Evolutionary conservation across 2,888 invertebrate genomes (phyloP).

Genomic region (Pristionchus entomophagus): DNA sequence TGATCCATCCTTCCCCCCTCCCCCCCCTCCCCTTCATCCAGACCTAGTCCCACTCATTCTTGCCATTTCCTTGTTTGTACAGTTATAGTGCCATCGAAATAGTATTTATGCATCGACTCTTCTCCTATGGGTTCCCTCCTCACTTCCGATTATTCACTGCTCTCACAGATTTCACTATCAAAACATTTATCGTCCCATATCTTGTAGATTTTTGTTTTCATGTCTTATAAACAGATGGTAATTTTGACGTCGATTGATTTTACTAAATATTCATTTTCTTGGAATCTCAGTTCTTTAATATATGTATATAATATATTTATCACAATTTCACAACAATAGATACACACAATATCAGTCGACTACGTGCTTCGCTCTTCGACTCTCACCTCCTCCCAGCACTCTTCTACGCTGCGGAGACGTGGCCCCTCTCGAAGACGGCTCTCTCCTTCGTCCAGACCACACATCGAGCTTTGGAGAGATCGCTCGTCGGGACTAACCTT

Average conservation of each 20-base stretch:
- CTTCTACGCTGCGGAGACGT: no score
- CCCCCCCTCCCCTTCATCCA: not conserved
- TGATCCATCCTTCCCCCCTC: not conserved
- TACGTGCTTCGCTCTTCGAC: slow-evolving; percentile 28
- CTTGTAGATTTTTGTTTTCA: not conserved
- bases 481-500: not conserved
- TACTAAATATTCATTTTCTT: no score
- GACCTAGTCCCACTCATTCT: slow-evolving; percentile 23
- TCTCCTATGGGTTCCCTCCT: not conserved
- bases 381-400: not conserved
- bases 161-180: slow-evolving; percentile 7
- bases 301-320: no score
- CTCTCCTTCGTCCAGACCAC: no score
- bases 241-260: no score
- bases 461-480: no score
- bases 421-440: no score
- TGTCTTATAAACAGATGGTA: no score
- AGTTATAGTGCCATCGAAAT: slow-evolving; percentile 30
- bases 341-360: no score
- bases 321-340: no score
- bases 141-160: slow-evolving; percentile 36
- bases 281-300: no score
- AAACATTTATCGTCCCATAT: not conserved
- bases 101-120: slow-evolving; percentile 17
- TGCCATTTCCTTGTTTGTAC: slow-evolving; percentile 29